Base-by-base conservation (phyloP, 2,888 invertebrate species). In the Pemphredon lugubris region DNA sequence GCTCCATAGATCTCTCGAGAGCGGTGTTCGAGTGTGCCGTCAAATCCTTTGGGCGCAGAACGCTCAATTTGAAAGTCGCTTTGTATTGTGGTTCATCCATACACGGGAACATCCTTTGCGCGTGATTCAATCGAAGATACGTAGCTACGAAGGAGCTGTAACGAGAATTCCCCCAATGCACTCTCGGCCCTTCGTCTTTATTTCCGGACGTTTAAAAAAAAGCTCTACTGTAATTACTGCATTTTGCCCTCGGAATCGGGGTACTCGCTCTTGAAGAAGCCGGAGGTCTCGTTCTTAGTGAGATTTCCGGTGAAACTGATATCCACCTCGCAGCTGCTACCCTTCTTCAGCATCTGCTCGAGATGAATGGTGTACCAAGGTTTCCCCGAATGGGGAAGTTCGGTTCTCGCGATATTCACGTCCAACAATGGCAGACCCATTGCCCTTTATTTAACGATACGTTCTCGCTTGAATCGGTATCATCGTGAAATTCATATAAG, bases 61-160 rank as follows among this genome's bases (percentile, higher is more conserved):
- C 92, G 77, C 91, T 94, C 47, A 93, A 86, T 34, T 92, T 91
- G 82, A 95, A 94, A 0, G 94, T 93, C 0, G 94, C 94, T 90
- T 96, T 96, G 84, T 93, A 94, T 0, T 92, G 92, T 0, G 96
- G 95, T 83, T 95, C 95, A 85, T 96, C 96, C 86, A 95, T 95
- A 83, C 96, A 96, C 0, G 96, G 96, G 86, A 96, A 96, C 77
- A 95, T 91, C 16, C 92, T 91, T n/a, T 95, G 91, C 0, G 96
- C 95, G 83, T 95, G 92, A 86, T 94, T 94, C 0, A 95, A 94
- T 37, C 94, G 91, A 70, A 95, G 90, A 82, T 94, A 93, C 0
- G 95, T 94, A 0, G 93, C 94, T 14, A 93, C 92, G 82, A 94
- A 94, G 81, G 92, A 91, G 78, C 92, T 93, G 76, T 13, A 42